Evolutionary conservation across 2,113 vertebrate genomes (phyloP).

Genomic region (Poicephalus meyeri): DNA sequence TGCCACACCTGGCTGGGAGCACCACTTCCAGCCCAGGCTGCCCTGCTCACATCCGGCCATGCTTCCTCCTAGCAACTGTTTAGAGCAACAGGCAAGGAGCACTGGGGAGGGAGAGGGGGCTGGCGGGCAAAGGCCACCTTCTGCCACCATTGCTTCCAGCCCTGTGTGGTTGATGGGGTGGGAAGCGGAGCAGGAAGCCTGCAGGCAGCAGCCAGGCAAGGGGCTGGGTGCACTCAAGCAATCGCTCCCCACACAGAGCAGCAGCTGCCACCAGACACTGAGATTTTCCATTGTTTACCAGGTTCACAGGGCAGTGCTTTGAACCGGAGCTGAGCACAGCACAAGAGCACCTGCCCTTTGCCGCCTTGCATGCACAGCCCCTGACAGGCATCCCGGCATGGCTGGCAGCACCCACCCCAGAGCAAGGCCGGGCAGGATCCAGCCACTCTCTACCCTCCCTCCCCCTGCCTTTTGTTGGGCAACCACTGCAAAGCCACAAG

Average conservation of each 20-base stretch:
- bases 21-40: neutral
- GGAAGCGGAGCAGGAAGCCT: neutral
- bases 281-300: conserved; percentile 47
- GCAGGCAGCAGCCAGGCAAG: rapidly evolving
- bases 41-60: conserved; percentile 27
- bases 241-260: rapidly evolving
- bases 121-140: neutral
- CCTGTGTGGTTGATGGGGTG: rapidly evolving
- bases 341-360: rapidly evolving
- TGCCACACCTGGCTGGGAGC: conserved; percentile 34
- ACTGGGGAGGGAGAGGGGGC: neutral
- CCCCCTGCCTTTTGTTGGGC: neutral
- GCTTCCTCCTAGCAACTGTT: conserved; percentile 17
- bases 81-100: neutral
- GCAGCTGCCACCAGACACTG: neutral
- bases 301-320: neutral
- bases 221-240: neutral
- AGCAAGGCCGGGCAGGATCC: neutral
- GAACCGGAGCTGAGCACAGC: rapidly evolving
- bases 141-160: neutral
- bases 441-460: neutral
- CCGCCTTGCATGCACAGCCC: neutral
- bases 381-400: rapidly evolving
- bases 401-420: neutral
- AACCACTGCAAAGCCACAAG: neutral